These are phyloP conservation scores for Aulostomus chinensis DNA, from an alignment of 2,797 vertebrate genomes.

Conservation along the genomic window DNA sequence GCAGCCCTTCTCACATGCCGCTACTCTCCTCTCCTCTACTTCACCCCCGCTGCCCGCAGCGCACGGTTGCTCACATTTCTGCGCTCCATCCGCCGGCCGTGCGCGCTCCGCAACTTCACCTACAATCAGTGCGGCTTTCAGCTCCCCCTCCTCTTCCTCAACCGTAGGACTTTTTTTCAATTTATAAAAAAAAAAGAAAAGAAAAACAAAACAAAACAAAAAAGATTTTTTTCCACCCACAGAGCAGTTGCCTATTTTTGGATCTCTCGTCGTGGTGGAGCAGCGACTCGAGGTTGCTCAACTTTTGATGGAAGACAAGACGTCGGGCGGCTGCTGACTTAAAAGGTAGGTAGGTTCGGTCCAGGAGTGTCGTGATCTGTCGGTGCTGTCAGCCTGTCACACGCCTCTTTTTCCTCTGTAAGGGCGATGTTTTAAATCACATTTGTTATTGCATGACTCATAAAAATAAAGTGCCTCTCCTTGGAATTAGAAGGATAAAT, in stretches of 20 bases:
- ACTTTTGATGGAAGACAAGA: slow-evolving; percentile 86
- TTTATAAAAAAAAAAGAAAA: too few relatives aligned
- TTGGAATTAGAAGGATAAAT: slow-evolving; percentile 4
- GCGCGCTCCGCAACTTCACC: slow-evolving; percentile 54
- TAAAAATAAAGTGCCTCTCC: slow-evolving; percentile 1
- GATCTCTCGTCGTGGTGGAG: slow-evolving; percentile 66
- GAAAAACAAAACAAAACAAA: slow-evolving; percentile 3
- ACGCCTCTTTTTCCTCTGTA: not conserved
- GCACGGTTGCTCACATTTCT: slow-evolving; percentile 56
- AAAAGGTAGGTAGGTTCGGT: too few relatives aligned
- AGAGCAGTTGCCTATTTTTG: slow-evolving; percentile 58
- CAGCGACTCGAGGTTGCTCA: slow-evolving; percentile 66
- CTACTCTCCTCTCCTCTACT: slow-evolving; percentile 64
- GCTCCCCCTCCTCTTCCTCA: slow-evolving; percentile 15
- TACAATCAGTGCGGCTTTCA: slow-evolving; percentile 52
- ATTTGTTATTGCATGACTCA: slow-evolving; percentile 1
- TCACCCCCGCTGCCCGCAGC: slow-evolving; percentile 62
- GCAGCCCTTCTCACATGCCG: slow-evolving; percentile 70
- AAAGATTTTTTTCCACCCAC: slow-evolving; percentile 46
- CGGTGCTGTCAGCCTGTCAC: slow-evolving; percentile 17
- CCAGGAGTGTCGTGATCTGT: too few relatives aligned
- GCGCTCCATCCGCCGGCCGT: slow-evolving; percentile 54
- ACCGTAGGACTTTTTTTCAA: slow-evolving; percentile 46
- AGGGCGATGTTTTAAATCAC: not conserved
- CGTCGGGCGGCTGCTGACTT: slow-evolving; percentile 78